phyloP scores from a whole-genome alignment of 2,888 invertebrate species.

The Acrobasis repandana region DNA sequence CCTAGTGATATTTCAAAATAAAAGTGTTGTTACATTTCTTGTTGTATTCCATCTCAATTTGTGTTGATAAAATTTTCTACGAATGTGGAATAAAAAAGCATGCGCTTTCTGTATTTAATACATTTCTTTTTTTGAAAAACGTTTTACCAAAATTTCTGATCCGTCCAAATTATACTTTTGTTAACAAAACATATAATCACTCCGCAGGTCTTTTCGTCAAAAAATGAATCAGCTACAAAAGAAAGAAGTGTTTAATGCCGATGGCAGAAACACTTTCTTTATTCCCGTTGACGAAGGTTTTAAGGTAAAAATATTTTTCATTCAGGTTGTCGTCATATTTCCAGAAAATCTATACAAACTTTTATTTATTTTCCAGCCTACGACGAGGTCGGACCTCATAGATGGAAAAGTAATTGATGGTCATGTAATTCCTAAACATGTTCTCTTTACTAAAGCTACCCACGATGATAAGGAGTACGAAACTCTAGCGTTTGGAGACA shows the following conservation, averaged over 20 bases:
- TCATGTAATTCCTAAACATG: conserved; percentile 93
- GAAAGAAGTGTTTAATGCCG: conserved; percentile 88
- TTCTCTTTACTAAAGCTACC: conserved; percentile 93
- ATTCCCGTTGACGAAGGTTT: conserved; percentile 95
- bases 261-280: conserved; percentile 93
- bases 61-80: too few species aligned
- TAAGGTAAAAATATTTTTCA: conserved; percentile 81
- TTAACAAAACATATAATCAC: conserved; percentile 23
- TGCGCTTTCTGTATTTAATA: too few species aligned
- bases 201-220: conserved; percentile 88
- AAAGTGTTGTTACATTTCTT: too few species aligned
- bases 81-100: too few species aligned
- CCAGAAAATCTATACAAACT: background rate
- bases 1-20: too few species aligned
- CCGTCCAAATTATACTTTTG: background rate
- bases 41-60: too few species aligned
- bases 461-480: conserved; percentile 88
- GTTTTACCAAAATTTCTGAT: too few species aligned
- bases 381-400: conserved; percentile 87
- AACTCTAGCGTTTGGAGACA: conserved; percentile 92
- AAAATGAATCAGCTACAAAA: conserved; percentile 88
- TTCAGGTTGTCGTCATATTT: background rate
- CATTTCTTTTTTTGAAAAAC: too few species aligned
- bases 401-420: conserved; percentile 94
- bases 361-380: conserved; percentile 74